Evolutionary conservation across 2,113 vertebrate species (phyloP), one percentile per base, ranked within the genome.

Genomic region (Halichoeres trimaculatus): DNA sequence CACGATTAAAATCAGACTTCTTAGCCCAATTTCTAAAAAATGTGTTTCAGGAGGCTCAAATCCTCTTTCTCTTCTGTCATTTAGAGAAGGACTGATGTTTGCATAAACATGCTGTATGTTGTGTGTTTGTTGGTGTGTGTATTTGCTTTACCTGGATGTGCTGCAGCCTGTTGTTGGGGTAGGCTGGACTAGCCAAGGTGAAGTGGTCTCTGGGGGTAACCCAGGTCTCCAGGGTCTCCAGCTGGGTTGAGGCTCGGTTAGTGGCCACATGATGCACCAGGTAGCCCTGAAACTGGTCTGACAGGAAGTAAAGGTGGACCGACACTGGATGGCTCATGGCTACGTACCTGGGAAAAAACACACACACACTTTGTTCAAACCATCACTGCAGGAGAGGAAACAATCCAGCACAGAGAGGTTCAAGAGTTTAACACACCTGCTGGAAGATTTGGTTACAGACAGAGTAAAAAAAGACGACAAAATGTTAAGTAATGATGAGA

Each of bases 271-370:
- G 96, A 52, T 93, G 95, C 74, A 99, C 88, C 56, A 99, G 93
- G 88, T 98, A 99, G 58, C 98, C 98, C 89, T 98, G 98, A 92
- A 99, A 98, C 77, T 93, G 95, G 89, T 99, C 98, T 0, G 97
- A 95, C 26, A 98, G 94, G 94, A 99, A 99, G 93, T 99, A 99
- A 30, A 97, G 89, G 86, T 99, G 96, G 84, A 99, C 94, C 0
- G 98, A 96, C 7, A 95, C 91, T 0, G 96, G 97, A 71, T 96
- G 95, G 81, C 95, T 95, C 93, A 95, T 93, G 1, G 95, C 88
- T 34, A 94, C 89, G 70, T 96, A 99, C 86, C 98, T 99, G 93
- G 60, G 51, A 47, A 5, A 58, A 30, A 3, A 30, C 6, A 6
- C 34, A 70, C 23, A 34, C 24, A 40, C 0, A 35, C 3, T 12